Conservation (phyloP, 2,797 vertebrate species). For the Pangasius sanitwongsei region DNA sequence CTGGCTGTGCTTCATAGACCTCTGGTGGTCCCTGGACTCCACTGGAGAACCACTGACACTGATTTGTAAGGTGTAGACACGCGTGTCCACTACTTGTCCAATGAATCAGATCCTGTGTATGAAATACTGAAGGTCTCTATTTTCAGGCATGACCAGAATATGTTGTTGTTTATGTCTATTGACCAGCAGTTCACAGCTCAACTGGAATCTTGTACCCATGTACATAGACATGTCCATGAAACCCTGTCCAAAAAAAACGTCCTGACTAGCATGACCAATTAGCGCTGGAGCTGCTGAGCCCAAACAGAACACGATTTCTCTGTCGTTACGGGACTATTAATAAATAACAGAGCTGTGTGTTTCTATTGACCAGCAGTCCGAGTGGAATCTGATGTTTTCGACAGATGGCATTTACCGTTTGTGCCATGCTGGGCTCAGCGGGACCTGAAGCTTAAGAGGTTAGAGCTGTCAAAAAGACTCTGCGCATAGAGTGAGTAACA, state of each 20-base stretch:
- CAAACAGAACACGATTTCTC: neutral
- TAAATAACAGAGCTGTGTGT: slow-evolving; percentile 33
- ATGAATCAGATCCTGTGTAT: neutral
- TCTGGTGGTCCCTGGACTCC: too few species aligned
- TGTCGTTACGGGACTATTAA: neutral
- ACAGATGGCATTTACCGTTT: slow-evolving; percentile 96
- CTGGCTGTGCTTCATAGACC: neutral
- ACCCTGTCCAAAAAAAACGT: neutral
- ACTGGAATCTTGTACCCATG: neutral
- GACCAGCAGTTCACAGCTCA: neutral
- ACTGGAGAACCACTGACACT: too few species aligned
- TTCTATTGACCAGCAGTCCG: slow-evolving; percentile 62
- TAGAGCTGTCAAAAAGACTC: slow-evolving; percentile 97
- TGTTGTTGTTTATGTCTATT: neutral
- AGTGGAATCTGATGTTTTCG: slow-evolving; percentile 81
- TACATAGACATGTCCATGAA: neutral
- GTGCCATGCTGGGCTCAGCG: slow-evolving; percentile 94
- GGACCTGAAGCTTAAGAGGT: slow-evolving; percentile 94
- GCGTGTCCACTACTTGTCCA: too few species aligned
- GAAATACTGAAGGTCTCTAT: neutral
- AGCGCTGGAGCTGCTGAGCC: neutral
- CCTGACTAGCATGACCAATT: neutral
- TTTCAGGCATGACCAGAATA: neutral
- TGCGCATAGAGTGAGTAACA: slow-evolving; percentile 94
- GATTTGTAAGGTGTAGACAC: too few species aligned